These are phyloP conservation scores for Achroia grisella DNA, from an alignment of 1,140 invertebrate species.

Conservation along the genomic window DNA sequence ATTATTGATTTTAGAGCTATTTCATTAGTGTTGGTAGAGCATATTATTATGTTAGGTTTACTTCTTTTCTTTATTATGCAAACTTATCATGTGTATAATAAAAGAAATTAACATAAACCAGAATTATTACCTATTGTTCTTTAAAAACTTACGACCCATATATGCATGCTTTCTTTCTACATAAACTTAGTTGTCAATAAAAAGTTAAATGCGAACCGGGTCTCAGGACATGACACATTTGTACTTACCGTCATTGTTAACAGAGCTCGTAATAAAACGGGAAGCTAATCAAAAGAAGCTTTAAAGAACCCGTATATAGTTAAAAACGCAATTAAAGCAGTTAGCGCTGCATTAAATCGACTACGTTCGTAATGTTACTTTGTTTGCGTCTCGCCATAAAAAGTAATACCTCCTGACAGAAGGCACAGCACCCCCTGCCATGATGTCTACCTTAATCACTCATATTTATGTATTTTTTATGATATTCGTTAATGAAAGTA, in stretches of 20 bases:
- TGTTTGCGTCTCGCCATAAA: conserved; percentile 49
- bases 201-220: too few relatives aligned
- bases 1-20: too few relatives aligned
- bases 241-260: not conserved
- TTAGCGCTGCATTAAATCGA: conserved; percentile 25
- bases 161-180: too few relatives aligned
- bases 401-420: conserved; percentile 40
- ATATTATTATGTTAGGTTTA: too few relatives aligned
- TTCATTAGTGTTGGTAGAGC: too few relatives aligned
- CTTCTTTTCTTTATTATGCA: too few relatives aligned
- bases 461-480: conserved; percentile 64
- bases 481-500: conserved; percentile 48
- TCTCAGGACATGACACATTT: too few relatives aligned
- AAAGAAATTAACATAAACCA: too few relatives aligned
- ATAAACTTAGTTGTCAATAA: too few relatives aligned
- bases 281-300: conserved; percentile 17
- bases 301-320: conserved; percentile 25
- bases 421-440: conserved; percentile 32
- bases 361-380: conserved; percentile 18
- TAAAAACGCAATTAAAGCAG: conserved; percentile 40
- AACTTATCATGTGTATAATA: too few relatives aligned
- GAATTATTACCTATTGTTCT: too few relatives aligned
- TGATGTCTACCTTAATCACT: conserved; percentile 58
- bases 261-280: conserved; percentile 11
- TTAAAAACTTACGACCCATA: too few relatives aligned